A percentile compares a stretch with the other conserved stretches of the same genome.
These are phyloP conservation scores for Sapajus apella DNA, from an alignment of 2,113 vertebrate genomes.

Conservation along the genomic window DNA sequence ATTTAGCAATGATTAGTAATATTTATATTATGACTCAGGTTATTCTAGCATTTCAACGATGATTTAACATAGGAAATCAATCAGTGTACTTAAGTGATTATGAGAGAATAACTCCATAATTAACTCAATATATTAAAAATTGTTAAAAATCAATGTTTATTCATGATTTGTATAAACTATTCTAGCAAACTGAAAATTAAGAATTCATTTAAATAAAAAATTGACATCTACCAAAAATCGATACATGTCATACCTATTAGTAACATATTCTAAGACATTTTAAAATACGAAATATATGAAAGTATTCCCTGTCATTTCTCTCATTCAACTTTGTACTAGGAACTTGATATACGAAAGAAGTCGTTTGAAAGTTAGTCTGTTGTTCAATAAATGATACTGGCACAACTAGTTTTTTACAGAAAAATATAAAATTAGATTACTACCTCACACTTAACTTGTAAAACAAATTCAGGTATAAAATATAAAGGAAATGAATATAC, in stretches of 20 bases:
- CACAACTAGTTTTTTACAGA: no score
- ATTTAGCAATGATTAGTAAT: background rate
- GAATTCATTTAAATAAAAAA: background rate
- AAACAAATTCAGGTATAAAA: background rate
- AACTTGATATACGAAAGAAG: background rate
- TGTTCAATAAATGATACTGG: background rate
- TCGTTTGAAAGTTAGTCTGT: background rate
- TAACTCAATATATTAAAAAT: background rate
- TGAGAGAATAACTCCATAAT: background rate
- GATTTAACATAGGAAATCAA: background rate
- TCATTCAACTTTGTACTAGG: background rate
- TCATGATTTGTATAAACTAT: background rate
- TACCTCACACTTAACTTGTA: background rate
- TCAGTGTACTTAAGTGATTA: background rate
- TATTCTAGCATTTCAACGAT: background rate
- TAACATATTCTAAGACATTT: background rate
- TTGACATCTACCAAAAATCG: background rate
- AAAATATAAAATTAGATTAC: background rate
- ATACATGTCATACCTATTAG: background rate
- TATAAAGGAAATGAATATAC: background rate
- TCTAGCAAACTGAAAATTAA: background rate
- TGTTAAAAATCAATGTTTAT: background rate
- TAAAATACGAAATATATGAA: background rate
- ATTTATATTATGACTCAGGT: background rate
- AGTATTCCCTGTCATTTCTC: background rate